Conservation (phyloP, 2,888 invertebrate species). For the Pomacea canaliculata region DNA sequence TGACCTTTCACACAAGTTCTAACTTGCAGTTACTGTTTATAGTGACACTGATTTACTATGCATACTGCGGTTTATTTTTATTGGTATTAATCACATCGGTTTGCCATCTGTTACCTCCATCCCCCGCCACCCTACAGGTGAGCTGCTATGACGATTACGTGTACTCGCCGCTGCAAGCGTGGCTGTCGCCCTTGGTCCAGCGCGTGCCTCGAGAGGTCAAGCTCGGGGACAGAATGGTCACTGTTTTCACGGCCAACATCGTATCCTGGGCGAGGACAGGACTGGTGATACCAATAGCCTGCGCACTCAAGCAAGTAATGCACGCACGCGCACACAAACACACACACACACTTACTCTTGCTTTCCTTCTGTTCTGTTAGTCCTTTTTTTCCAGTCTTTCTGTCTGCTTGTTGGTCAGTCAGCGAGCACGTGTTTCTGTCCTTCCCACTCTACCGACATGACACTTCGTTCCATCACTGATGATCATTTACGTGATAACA, state of each 20-base stretch:
- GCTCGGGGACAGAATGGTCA: slow-evolving; percentile 37
- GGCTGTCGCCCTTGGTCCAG: slow-evolving; percentile 49
- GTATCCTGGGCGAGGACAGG: slow-evolving; percentile 57
- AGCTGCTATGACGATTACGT: slow-evolving; percentile 53
- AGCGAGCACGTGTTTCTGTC: too few species aligned
- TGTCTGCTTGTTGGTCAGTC: neutral
- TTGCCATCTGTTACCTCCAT: too few species aligned
- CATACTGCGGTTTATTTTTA: too few species aligned
- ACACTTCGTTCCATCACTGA: too few species aligned
- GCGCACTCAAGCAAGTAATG: slow-evolving; percentile 53
- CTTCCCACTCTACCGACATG: too few species aligned
- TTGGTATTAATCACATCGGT: too few species aligned
- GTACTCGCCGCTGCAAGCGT: slow-evolving; percentile 54
- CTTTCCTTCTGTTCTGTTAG: neutral
- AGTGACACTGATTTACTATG: too few species aligned
- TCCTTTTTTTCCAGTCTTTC: slow-evolving; percentile 2
- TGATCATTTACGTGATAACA: too few species aligned
- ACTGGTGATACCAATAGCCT: slow-evolving; percentile 56
- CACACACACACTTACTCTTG: too few species aligned
- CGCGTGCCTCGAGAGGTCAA: slow-evolving; percentile 46
- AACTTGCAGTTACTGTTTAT: too few species aligned
- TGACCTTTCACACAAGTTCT: too few species aligned
- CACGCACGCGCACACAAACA: too few species aligned
- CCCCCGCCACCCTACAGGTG: slow-evolving; percentile 36
- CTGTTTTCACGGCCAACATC: slow-evolving; percentile 60